These are phyloP conservation scores for Leucoraja ocellata DNA, from an alignment of 2,797 vertebrate genomes.

Conservation along the genomic window DNA sequence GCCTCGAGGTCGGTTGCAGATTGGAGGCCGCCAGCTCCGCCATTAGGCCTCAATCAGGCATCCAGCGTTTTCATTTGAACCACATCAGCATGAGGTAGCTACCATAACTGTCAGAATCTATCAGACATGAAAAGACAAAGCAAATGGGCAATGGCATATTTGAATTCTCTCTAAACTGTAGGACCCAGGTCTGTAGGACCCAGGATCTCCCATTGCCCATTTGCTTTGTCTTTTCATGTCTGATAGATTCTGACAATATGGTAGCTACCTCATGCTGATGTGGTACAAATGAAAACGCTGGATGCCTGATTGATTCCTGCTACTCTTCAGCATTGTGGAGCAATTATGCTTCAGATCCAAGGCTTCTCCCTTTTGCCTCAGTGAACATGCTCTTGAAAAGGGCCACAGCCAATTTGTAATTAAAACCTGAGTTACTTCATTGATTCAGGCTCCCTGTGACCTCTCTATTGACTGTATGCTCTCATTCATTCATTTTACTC, in stretches of 20 bases:
- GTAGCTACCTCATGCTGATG: background rate
- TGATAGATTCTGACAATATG: background rate
- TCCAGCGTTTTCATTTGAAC: background rate
- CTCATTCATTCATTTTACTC: background rate
- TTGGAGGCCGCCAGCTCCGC: too few species aligned
- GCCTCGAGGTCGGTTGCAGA: too few species aligned
- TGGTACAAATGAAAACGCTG: background rate
- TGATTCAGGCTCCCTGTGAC: too few species aligned
- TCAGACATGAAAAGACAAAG: background rate
- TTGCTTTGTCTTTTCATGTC: background rate
- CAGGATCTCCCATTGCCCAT: background rate
- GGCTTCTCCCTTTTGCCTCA: too few species aligned
- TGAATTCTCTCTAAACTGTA: background rate
- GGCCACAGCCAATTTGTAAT: background rate
- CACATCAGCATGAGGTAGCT: background rate
- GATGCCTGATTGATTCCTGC: too few species aligned
- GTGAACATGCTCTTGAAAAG: background rate
- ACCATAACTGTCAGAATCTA: background rate
- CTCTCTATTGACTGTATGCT: background rate
- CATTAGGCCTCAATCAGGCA: too few species aligned
- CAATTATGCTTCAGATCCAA: too few species aligned
- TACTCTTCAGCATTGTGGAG: too few species aligned
- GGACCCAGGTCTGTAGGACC: background rate
- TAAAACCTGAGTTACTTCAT: background rate
- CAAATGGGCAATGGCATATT: background rate